Base-by-base conservation (phyloP, 2,888 invertebrate genomes). In the Ectemnius continuus region DNA sequence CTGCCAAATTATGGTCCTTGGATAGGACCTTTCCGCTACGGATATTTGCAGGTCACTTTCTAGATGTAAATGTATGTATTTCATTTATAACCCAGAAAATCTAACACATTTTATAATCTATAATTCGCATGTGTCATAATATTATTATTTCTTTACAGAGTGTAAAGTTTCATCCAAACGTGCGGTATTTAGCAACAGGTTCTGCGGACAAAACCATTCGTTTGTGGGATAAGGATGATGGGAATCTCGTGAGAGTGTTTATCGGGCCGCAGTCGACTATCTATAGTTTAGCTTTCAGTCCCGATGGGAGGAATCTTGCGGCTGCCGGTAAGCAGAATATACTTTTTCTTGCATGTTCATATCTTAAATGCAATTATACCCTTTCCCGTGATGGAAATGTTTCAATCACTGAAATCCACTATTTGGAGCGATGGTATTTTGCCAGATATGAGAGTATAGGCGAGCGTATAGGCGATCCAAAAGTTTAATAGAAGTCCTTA, bases 131-230 rank as follows among this genome's bases (percentile, higher is more conserved):
- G 36, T 36, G 36, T 6, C 1, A 36, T 36, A 36, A 36, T 36
- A 36, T 18, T 14, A 18, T 16, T 20, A 8, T 66, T 16, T 18
- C 45, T 18, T 70, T 70, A 5, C 89, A 96, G 95, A 94, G 95
- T 88, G 93, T 97, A n/a, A 94, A 95, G 86, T 98, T 98, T 92
- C 98, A 98, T 92, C 97, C 98, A 0, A 98, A 98, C 91, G 95
- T 96, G 81, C 94, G 95, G 84, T 98, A 98, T 90, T 88, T 98
- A 81, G 97, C 97, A 48, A 96, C 97, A 0, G 98, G 97, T 11
- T 97, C 98, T 1, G 94, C 95, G n/a, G 98, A 98, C 92, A 95
- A 95, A 88, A 96, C 95, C 52, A 94, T 98, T 61, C 94, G 98
- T 46, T 91, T 98, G 85, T 98, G 98, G 98, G 95, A 94, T 81